phyloP scores from a whole-genome alignment of 2,113 vertebrate genomes.

The Naja naja region DNA sequence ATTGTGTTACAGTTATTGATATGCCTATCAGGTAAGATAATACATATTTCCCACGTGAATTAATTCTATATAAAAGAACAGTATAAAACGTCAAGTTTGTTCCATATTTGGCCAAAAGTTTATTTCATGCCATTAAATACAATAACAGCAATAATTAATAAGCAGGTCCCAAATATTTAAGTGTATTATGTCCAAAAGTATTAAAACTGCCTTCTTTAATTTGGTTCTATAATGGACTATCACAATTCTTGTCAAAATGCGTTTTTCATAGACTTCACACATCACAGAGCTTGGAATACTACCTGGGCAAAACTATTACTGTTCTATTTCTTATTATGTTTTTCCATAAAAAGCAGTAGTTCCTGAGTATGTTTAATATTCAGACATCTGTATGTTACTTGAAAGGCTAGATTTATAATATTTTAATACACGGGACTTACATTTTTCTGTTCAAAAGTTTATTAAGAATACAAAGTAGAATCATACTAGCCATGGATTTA shows the following conservation, averaged over 20 bases:
- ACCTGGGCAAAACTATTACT: background rate
- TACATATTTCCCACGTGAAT: slow-evolving; percentile 1
- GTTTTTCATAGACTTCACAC: background rate
- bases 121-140: background rate
- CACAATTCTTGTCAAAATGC: background rate
- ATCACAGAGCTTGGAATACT: background rate
- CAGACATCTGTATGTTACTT: slow-evolving; percentile 10
- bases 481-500: slow-evolving; percentile 20
- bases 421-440: background rate
- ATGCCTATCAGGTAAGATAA: slow-evolving; percentile 5
- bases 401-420: background rate
- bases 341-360: background rate
- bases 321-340: background rate
- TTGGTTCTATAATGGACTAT: background rate
- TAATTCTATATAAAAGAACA: slow-evolving; percentile 35
- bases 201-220: background rate
- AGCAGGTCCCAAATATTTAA: background rate
- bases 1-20: slow-evolving; percentile 23
- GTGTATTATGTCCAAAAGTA: background rate
- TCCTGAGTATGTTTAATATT: slow-evolving; percentile 13
- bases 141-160: background rate
- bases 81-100: slow-evolving; percentile 12
- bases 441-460: background rate
- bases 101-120: background rate
- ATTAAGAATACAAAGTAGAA: background rate